phyloP scores from a whole-genome alignment of 2,888 invertebrate genomes.

The Apamea crenata region DNA sequence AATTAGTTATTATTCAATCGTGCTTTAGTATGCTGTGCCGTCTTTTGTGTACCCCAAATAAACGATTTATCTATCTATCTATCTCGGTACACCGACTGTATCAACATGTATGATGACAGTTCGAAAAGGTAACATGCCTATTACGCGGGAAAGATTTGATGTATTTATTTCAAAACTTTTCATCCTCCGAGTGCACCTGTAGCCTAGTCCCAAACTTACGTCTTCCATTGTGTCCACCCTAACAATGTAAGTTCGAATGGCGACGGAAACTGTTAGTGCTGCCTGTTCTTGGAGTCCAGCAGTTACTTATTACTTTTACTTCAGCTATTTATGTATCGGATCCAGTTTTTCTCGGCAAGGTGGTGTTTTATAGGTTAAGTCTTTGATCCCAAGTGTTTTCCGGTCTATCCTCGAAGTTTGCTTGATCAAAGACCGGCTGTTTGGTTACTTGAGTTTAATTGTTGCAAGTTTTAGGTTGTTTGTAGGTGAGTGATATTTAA shows the following conservation, averaged over 20 bases:
- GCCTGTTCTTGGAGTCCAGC: constrained; percentile 25
- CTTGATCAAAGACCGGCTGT: constrained; percentile 21
- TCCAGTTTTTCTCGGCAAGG: constrained; percentile 20
- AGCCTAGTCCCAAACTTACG: constrained; percentile 12
- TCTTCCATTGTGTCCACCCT: constrained; percentile 21
- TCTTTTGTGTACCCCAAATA: no score
- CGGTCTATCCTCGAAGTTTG: constrained; percentile 35
- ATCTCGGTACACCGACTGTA: neutral
- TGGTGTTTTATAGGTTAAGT: constrained; percentile 40
- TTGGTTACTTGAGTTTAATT: constrained; percentile 4
- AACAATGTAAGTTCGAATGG: constrained; percentile 36
- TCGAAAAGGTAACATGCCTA: neutral
- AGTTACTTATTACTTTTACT: constrained; percentile 54
- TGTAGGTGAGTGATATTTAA: neutral
- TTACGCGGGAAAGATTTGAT: neutral
- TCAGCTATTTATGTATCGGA: constrained; percentile 57
- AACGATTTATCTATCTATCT: neutral
- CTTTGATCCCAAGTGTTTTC: constrained; percentile 29
- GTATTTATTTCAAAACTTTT: neutral
- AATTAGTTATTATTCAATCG: no score
- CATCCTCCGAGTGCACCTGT: neutral
- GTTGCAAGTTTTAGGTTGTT: neutral
- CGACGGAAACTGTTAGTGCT: constrained; percentile 49
- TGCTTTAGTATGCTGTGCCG: no score
- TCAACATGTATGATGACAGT: neutral